Conservation (phyloP, 1,140 invertebrate species). For the Bemisia tabaci region DNA sequence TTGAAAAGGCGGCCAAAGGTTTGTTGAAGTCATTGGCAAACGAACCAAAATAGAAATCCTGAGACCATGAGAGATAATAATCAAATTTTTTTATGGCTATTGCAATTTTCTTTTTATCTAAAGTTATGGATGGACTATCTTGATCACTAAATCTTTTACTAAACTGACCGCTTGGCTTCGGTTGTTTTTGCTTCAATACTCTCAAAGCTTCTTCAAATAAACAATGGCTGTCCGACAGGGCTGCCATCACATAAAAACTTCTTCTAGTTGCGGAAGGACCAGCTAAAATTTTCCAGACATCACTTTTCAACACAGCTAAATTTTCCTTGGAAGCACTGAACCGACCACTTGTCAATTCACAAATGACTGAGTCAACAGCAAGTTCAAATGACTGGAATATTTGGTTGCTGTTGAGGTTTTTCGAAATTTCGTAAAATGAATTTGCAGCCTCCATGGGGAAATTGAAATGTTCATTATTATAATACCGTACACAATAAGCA, state of each 20-base stretch:
- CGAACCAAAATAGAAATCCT: background rate
- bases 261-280: conserved; percentile 13
- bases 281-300: conserved; percentile 8
- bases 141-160: background rate
- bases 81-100: background rate
- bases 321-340: conserved; percentile 7
- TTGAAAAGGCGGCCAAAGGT: too few species aligned
- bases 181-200: background rate
- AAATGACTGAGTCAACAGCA: conserved; percentile 45
- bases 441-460: conserved; percentile 40
- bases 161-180: background rate
- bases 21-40: too few species aligned
- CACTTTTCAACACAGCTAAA: conserved; percentile 9
- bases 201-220: background rate
- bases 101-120: background rate
- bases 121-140: background rate
- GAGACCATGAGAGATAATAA: background rate
- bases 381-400: conserved; percentile 42
- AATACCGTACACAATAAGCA: conserved; percentile 45
- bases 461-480: conserved; percentile 50
- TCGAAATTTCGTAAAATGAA: conserved; percentile 42
- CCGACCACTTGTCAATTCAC: conserved; percentile 36
- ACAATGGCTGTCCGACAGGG: background rate
- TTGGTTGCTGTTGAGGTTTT: conserved; percentile 41
- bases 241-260: background rate